Conservation (phyloP, 2,888 invertebrate genomes). For the Odontothrips loti region DNA sequence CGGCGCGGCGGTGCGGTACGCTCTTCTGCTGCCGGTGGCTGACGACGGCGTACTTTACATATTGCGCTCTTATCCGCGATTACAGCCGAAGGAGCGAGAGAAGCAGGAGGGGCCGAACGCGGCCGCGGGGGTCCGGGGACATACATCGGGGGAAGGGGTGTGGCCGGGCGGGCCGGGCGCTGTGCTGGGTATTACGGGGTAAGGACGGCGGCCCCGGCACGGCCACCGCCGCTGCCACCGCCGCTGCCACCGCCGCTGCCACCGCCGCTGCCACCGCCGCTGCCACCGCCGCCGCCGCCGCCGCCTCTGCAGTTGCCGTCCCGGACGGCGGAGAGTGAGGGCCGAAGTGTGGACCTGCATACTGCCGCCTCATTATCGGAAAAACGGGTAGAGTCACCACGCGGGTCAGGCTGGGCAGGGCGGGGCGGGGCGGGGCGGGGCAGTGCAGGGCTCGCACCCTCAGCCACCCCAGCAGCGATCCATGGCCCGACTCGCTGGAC, state of each 20-base stretch:
- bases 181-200: too few relatives aligned
- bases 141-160: background rate
- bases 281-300: too few relatives aligned
- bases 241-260: too few relatives aligned
- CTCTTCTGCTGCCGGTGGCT: too few relatives aligned
- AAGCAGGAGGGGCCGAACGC: background rate
- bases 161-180: background rate
- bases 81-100: background rate
- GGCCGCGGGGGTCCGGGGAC: background rate
- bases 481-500: too few relatives aligned
- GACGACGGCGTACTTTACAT: background rate
- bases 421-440: background rate
- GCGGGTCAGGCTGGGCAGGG: background rate
- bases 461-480: too few relatives aligned
- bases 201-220: too few relatives aligned
- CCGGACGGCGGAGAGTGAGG: background rate
- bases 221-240: too few relatives aligned
- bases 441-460: background rate
- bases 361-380: slow-evolving; percentile 11
- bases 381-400: slow-evolving; percentile 10
- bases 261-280: too few relatives aligned
- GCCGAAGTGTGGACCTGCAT: slow-evolving; percentile 24
- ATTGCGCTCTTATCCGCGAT: background rate
- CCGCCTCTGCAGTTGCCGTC: too few relatives aligned
- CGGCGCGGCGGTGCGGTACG: too few relatives aligned